These are phyloP conservation scores for Oenanthe melanoleuca DNA, from an alignment of 2,113 vertebrate genomes.

Conservation along the genomic window DNA sequence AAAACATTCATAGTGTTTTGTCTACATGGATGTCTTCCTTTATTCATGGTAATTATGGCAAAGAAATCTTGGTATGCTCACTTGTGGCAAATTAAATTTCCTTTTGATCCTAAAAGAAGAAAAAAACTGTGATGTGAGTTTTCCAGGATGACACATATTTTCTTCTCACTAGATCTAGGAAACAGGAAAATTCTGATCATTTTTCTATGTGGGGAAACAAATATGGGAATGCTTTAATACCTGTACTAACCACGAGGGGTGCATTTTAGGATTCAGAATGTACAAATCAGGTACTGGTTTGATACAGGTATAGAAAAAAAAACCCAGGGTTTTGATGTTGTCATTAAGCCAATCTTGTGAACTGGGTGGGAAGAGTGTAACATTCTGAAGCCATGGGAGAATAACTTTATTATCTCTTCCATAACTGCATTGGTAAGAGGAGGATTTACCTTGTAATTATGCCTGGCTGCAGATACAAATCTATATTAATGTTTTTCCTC, in stretches of 20 bases:
- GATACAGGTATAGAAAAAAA: neutral
- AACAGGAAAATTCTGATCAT: rapidly evolving
- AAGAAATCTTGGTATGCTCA: neutral
- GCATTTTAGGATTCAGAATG: neutral
- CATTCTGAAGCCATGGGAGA: neutral
- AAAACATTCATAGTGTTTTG: neutral
- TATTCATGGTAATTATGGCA: neutral
- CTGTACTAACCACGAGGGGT: neutral
- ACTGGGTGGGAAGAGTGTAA: neutral
- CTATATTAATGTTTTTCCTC: neutral
- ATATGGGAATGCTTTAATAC: neutral
- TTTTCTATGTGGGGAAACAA: neutral
- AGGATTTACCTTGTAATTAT: neutral
- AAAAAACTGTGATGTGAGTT: neutral
- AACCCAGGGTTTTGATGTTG: neutral
- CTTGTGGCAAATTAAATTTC: neutral
- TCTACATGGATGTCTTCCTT: neutral
- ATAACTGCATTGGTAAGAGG: neutral
- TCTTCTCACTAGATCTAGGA: neutral
- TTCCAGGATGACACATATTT: neutral
- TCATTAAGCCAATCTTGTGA: neutral
- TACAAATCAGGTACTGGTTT: neutral
- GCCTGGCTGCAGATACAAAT: neutral
- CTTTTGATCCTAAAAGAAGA: neutral
- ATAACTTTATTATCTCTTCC: neutral